Percentiles rank a stretch among this genome's conserved stretches.
phyloP scores from a whole-genome alignment of 1,140 invertebrate genomes.

The Tetramorium simillimum region DNA sequence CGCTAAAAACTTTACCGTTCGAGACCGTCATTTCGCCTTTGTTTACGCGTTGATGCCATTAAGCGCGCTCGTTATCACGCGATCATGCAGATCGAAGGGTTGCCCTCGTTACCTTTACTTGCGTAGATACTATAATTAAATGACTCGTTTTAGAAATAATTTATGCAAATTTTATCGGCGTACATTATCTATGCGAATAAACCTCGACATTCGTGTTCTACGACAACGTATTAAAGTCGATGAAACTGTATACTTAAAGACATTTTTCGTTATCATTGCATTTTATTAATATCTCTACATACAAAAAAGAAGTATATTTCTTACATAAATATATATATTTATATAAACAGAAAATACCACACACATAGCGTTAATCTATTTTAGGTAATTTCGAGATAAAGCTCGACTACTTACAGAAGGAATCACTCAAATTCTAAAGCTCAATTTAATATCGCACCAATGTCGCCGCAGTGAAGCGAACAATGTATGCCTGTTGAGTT shows the following conservation, averaged over 20 bases:
- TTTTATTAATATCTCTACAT: neutral
- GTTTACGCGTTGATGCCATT: neutral
- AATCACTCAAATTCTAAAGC: neutral
- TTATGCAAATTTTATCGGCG: neutral
- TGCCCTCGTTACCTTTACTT: neutral
- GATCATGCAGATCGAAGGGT: neutral
- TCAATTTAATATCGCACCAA: neutral
- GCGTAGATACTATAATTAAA: constrained; percentile 1
- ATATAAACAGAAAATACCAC: neutral
- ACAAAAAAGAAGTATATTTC: neutral
- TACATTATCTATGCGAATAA: neutral
- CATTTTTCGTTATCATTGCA: neutral
- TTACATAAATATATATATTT: constrained; percentile 1
- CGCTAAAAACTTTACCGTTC: constrained; percentile 39
- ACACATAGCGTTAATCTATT: neutral
- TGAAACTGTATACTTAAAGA: neutral
- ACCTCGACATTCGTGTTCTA: neutral
- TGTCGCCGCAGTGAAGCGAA: no score
- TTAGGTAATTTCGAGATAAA: neutral
- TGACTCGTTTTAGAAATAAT: neutral
- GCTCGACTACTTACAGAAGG: neutral
- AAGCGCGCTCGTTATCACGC: constrained; percentile 17
- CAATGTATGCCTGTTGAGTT: neutral
- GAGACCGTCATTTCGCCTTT: neutral
- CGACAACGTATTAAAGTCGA: neutral